phyloP scores from a whole-genome alignment of 2,888 invertebrate genomes.

The Dryomyza anilis region DNA sequence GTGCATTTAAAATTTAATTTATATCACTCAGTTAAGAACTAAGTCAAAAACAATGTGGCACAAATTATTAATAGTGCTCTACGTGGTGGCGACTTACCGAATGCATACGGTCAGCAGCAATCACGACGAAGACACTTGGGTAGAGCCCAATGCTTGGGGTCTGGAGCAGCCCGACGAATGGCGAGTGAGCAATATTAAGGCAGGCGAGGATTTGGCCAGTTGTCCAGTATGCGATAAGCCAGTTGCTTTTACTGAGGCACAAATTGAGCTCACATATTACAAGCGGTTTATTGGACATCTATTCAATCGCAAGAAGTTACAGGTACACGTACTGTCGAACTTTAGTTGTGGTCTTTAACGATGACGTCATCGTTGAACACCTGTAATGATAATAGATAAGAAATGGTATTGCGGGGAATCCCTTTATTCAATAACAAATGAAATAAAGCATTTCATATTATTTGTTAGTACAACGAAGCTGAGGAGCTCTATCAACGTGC shows the following conservation, averaged over 20 bases:
- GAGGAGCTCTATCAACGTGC: constrained; percentile 39
- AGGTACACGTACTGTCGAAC: constrained; percentile 33
- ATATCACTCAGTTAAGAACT: too few relatives aligned
- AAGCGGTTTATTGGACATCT: constrained; percentile 47
- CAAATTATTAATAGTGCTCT: background rate
- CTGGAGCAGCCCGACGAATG: constrained; percentile 18
- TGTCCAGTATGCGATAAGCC: background rate
- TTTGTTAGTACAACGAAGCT: constrained; percentile 39
- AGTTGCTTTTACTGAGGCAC: constrained; percentile 37
- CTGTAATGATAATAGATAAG: background rate
- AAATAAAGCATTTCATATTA: background rate
- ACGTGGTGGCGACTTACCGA: background rate
- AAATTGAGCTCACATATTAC: constrained; percentile 46
- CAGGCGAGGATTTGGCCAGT: background rate
- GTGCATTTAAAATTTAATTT: too few relatives aligned
- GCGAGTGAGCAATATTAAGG: background rate
- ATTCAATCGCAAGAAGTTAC: constrained; percentile 42
- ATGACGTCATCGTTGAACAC: constrained; percentile 18
- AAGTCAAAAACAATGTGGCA: constrained; percentile 4
- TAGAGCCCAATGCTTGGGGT: constrained; percentile 39
- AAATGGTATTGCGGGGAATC: too few relatives aligned
- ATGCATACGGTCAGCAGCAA: background rate
- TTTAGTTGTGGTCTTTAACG: background rate
- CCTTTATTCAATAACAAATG: background rate
- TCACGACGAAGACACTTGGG: constrained; percentile 35